phyloP scores from a whole-genome alignment of 2,113 vertebrate genomes.

The Equus przewalskii region DNA sequence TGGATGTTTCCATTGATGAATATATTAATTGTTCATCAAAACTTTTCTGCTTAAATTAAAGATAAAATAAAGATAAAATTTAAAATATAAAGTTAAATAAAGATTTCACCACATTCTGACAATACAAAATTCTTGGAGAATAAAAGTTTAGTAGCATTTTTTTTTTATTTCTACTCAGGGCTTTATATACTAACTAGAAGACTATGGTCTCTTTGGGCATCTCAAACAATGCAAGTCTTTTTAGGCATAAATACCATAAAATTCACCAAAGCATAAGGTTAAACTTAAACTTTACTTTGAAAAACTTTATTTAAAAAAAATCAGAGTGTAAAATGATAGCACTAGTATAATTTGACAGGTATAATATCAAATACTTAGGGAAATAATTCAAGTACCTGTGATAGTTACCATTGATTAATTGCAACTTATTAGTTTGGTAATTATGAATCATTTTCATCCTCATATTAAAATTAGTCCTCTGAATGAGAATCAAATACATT shows the following conservation, averaged over 20 bases:
- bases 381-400: not conserved
- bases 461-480: not conserved
- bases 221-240: not conserved
- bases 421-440: not conserved
- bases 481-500: not conserved
- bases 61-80: not conserved
- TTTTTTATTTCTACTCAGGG: not conserved
- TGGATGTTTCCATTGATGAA: not conserved
- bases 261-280: not conserved
- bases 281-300: not conserved
- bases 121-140: not conserved
- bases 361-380: not conserved
- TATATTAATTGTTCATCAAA: not conserved
- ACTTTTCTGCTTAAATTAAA: not conserved
- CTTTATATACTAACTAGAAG: not conserved
- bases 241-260: not conserved
- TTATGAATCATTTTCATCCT: not conserved
- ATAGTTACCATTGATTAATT: not conserved
- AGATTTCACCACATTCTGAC: not conserved
- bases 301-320: not conserved
- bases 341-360: not conserved
- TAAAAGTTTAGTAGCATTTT: not conserved
- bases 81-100: not conserved
- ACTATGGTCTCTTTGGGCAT: not conserved
- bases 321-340: not conserved